Base-by-base conservation (phyloP, 2,888 invertebrate genomes). In the Aphodius granarius region DNA sequence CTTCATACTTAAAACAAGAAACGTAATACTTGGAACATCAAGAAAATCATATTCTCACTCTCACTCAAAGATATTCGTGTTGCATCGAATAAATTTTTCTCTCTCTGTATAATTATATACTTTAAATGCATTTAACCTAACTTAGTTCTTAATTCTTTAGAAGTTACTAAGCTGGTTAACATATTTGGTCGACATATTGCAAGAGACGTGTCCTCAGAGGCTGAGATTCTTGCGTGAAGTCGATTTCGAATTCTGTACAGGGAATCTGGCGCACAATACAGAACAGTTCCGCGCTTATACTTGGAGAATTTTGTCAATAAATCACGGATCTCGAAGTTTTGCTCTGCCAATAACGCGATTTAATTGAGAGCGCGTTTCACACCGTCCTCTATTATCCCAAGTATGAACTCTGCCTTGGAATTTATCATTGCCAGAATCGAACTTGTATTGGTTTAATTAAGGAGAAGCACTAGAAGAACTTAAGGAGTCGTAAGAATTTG, bases 161-260 rank as follows among this genome's bases (percentile, higher is more conserved):
- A 43, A 43, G 43, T 43, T n/a, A 43, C 13, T 43, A 13, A 43
- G 43, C 43, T 43, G 43, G 43, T 43, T 43, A 43, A 13, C 43
- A 43, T 43, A 43, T 43, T 43, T 43, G 43, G 43, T 43, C 13
- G 43, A 13, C 43, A 13, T 43, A 13, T 43, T 43, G 43, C 43
- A 43, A 43, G 43, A 13, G 43, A 43, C 13, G 43, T 6, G n/a
- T n/a, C n/a, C n/a, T n/a, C n/a, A n/a, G n/a, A n/a, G 43, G 13
- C 43, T 13, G 43, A 3, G 43, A 43, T 43, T 43, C 43, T 43
- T 43, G 43, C 43, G 1, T 66, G 20, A 66, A 66, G 20, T 66
- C 66, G 66, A 66, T 66, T 66, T 66, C 66, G 66, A 15, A 66
- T 66, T 66, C 66, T 21, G 66, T n/a, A 21, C 66, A 21, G 20